A percentile compares a stretch with the other conserved stretches of the same genome.
Conservation (phyloP, 2,888 invertebrate genomes). For the Leucophenga maculata region DNA sequence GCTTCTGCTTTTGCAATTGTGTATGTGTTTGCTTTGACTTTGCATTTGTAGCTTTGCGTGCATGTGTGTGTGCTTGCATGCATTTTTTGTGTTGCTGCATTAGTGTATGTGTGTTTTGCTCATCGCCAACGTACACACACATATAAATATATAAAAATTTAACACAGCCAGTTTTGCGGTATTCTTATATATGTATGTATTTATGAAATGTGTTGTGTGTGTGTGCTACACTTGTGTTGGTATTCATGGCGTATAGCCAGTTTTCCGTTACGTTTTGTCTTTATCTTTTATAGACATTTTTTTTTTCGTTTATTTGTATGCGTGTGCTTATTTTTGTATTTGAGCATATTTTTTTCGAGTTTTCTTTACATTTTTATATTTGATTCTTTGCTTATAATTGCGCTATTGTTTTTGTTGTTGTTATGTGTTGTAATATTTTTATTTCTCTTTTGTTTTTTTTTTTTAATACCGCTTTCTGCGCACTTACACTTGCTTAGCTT, state of each 20-base stretch:
- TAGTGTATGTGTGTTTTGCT: conserved; percentile 47
- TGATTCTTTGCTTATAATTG: conserved; percentile 6
- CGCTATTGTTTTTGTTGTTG: not conserved
- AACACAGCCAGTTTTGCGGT: not conserved
- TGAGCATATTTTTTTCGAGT: conserved; percentile 13
- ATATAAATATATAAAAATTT: too few species aligned
- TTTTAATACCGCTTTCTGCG: conserved; percentile 22
- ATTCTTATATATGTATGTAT: not conserved
- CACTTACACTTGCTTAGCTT: not conserved
- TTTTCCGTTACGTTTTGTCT: conserved; percentile 49
- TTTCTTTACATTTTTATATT: conserved; percentile 26
- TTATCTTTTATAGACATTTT: not conserved
- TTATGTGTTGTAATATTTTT: not conserved
- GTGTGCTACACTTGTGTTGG: conserved; percentile 46
- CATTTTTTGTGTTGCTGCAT: conserved; percentile 23
- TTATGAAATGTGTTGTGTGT: conserved; percentile 22
- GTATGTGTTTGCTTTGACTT: not conserved
- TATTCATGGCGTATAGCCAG: conserved; percentile 61
- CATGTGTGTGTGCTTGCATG: conserved; percentile 14
- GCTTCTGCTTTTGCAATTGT: too few species aligned
- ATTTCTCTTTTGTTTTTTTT: conserved; percentile 7
- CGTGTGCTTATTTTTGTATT: conserved; percentile 23
- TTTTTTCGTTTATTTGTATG: conserved; percentile 30
- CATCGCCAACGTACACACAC: not conserved
- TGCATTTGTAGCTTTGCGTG: not conserved